Percentiles rank a stretch among this genome's conserved stretches.
phyloP scores from a whole-genome alignment of 2,888 invertebrate species.

The Erebia aethiops region DNA sequence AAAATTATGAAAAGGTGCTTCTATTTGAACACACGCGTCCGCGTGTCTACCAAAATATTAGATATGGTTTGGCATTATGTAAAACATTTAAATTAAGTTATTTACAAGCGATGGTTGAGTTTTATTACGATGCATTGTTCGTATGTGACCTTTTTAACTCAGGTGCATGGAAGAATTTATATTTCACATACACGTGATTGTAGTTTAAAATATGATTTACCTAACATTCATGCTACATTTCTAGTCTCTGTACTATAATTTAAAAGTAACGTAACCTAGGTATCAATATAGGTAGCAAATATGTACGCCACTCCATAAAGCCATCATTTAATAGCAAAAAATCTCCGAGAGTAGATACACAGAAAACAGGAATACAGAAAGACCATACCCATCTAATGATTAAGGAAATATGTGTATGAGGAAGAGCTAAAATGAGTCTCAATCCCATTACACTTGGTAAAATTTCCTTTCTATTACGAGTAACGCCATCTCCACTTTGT shows the following conservation, averaged over 20 bases:
- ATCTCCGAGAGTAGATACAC: neutral
- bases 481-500: conserved; percentile 26
- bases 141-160: conserved; percentile 16
- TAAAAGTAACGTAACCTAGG: no score
- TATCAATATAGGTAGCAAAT: no score
- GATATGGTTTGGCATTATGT: conserved; percentile 10
- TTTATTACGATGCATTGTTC: conserved; percentile 25
- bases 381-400: neutral
- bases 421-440: neutral
- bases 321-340: neutral
- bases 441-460: conserved; percentile 7
- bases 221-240: neutral
- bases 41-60: conserved; percentile 18
- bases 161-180: conserved; percentile 14
- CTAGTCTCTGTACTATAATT: no score
- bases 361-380: neutral
- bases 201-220: neutral
- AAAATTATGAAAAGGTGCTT: neutral
- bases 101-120: conserved; percentile 25
- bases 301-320: no score
- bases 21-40: conserved; percentile 1
- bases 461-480: conserved; percentile 16
- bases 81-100: conserved; percentile 24
- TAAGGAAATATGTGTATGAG: neutral
- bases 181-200: conserved; percentile 9